A percentile compares a stretch with the other conserved stretches of the same genome.
These are phyloP conservation scores for Nomada ruficornis DNA, from an alignment of 2,888 invertebrate genomes.

Conservation along the genomic window DNA sequence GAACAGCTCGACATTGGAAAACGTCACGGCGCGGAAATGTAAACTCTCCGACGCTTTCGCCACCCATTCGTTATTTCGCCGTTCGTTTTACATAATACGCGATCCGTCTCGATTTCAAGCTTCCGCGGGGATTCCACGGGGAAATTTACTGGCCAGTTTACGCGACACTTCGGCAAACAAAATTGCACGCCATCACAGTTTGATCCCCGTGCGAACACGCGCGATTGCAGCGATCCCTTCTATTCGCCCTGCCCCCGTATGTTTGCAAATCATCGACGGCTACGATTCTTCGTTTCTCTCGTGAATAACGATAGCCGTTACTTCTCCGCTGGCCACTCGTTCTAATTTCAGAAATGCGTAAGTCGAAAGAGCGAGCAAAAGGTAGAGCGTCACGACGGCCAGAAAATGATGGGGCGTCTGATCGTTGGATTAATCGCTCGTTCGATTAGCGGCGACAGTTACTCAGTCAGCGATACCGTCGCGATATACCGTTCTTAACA, in stretches of 20 bases:
- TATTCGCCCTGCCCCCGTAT: background rate
- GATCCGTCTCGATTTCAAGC: constrained; percentile 17
- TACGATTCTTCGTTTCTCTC: too few relatives aligned
- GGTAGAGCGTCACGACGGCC: constrained; percentile 22
- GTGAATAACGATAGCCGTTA: too few relatives aligned
- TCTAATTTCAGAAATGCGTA: background rate
- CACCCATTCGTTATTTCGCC: constrained; percentile 30
- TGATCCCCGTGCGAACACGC: background rate
- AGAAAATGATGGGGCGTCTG: constrained; percentile 52
- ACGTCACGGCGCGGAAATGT: constrained; percentile 34
- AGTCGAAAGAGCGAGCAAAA: constrained; percentile 39
- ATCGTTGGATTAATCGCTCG: constrained; percentile 67
- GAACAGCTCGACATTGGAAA: background rate
- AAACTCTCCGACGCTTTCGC: constrained; percentile 18
- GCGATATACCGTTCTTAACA: constrained; percentile 52
- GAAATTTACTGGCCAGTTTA: constrained; percentile 19
- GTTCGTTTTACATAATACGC: constrained; percentile 1
- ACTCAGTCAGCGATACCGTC: constrained; percentile 44
- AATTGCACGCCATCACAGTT: background rate
- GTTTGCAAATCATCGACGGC: too few relatives aligned
- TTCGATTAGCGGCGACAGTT: constrained; percentile 49
- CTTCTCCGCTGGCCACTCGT: background rate
- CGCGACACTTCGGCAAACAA: constrained; percentile 10
- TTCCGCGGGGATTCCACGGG: background rate
- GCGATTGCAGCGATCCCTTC: background rate